Evolutionary conservation across 2,888 invertebrate genomes (phyloP), one percentile per base, ranked within the genome.

Genomic region (Seira musarum): DNA sequence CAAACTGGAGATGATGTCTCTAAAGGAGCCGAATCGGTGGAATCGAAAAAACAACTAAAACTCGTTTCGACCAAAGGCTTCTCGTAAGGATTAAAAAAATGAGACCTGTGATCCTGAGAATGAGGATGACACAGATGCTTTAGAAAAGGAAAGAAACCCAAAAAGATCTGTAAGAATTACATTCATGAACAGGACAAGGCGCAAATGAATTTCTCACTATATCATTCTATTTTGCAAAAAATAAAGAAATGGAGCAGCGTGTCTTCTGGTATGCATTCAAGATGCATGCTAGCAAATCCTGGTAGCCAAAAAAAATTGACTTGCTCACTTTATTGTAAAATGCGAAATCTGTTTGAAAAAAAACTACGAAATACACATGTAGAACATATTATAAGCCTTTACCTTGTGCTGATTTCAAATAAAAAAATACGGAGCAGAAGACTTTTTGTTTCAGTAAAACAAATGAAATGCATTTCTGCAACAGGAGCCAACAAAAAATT

Each of bases 341-440:
- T 57, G 57, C 57, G n/a, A 57, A 57, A 57, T 40, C n/a, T 57
- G 57, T 57, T 57, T 6, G 15, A n/a, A 57, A 67, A 49, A 66
- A 66, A 30, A 67, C 49, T 49, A 46, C 19, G 15, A 30, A 25
- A 65, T 8, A 19, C 19, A 49, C 57, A 60, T 60, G 21, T 10
- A 69, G 22, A 17, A 53, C 68, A 30, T 35, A 53, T 40, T 49
- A 21, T 49, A 68, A 30, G 57, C 57, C 17, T 68, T 73, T 63
- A 25, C 79, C 79, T 79, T 79, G 79, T 68, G 17, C 79, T 63
- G 79, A 73, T 66, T 79, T 79, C 65, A 22, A 49, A 69, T 8
- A 53, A 72, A 65, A 22, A 61, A 49, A 49, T 35, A 49, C 25
- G 22, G 53, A 60, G 46, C 40, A 25, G 21, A 35, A 15, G 22